These are phyloP conservation scores for Stratiomys singularior DNA, from an alignment of 2,888 invertebrate species.

Conservation along the genomic window DNA sequence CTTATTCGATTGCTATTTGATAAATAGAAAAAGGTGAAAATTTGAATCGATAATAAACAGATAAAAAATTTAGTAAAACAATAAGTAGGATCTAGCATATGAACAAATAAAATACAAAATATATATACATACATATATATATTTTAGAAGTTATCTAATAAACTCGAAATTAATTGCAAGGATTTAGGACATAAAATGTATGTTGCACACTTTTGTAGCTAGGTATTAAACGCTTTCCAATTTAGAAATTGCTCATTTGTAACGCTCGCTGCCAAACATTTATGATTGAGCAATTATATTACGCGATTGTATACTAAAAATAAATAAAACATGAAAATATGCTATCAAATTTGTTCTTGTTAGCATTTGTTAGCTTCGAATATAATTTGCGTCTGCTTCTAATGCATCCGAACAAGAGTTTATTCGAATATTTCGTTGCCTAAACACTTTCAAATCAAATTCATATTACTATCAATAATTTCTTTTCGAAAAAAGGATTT, in stretches of 20 bases:
- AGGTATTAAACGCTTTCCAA: constrained; percentile 27
- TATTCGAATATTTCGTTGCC: background rate
- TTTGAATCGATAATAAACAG: constrained; percentile 20
- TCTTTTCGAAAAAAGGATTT: background rate
- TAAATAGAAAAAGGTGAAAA: constrained; percentile 10
- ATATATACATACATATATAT: background rate
- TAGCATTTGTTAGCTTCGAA: background rate
- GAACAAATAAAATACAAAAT: background rate
- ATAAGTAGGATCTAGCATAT: constrained; percentile 25
- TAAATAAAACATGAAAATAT: too few relatives aligned
- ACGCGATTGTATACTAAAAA: too few relatives aligned
- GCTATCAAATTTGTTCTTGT: background rate
- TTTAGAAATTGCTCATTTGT: constrained; percentile 29
- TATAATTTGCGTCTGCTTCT: background rate
- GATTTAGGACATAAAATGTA: background rate
- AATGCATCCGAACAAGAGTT: background rate
- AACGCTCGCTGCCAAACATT: background rate
- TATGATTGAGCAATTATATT: too few relatives aligned
- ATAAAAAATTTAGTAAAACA: background rate
- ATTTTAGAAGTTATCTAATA: background rate
- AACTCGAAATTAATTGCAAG: background rate
- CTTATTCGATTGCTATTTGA: background rate
- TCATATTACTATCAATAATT: background rate
- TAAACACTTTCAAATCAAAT: background rate
- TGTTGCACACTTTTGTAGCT: constrained; percentile 30